Evolutionary conservation across 2,797 vertebrate genomes (phyloP).

Genomic region (Calcarius lapponicus): DNA sequence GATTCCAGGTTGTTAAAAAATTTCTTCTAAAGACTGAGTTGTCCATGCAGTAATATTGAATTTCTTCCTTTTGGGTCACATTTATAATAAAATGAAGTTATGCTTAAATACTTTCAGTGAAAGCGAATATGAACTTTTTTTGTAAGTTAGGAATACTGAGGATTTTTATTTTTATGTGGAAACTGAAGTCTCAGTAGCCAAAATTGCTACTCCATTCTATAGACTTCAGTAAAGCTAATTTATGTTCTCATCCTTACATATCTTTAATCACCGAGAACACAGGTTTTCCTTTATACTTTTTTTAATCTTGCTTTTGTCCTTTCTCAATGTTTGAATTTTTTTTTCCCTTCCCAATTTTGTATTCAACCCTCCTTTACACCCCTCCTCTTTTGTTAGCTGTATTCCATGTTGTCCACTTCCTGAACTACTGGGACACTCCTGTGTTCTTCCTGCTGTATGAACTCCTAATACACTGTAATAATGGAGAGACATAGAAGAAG

Average conservation of each 20-base stretch:
- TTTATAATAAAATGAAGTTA: neutral
- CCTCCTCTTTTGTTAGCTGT: neutral
- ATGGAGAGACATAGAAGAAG: neutral
- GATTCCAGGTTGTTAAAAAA: neutral
- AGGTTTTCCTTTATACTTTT: neutral
- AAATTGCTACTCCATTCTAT: neutral
- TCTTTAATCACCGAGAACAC: neutral
- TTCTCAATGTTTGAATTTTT: neutral
- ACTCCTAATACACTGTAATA: neutral
- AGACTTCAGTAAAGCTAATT: neutral
- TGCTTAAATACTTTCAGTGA: neutral
- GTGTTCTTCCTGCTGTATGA: neutral
- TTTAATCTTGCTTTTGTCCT: neutral
- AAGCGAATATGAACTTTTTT: neutral
- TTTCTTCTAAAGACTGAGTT: neutral
- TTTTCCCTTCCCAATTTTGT: neutral
- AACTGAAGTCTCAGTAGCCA: neutral
- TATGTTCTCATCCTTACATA: neutral
- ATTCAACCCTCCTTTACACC: neutral
- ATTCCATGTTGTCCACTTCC: neutral
- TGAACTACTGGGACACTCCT: neutral
- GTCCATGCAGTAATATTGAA: neutral
- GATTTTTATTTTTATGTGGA: neutral
- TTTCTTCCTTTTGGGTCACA: neutral
- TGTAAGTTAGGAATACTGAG: neutral